Evolutionary conservation across 1,140 invertebrate genomes (phyloP).

Genomic region (Dreissena rostriformis): DNA sequence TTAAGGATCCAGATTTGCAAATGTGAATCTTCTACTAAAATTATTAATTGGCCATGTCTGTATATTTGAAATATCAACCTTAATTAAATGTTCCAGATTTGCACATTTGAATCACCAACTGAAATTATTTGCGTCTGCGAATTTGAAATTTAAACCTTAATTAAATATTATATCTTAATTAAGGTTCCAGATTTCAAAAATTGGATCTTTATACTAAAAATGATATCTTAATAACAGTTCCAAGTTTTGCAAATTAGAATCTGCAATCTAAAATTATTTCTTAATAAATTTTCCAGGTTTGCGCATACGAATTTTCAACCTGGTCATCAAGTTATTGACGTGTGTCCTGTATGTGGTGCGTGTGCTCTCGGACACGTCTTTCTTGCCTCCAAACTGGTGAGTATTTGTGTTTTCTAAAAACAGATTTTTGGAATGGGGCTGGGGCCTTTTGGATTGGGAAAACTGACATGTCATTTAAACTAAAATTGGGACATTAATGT

Average conservation of each 20-base stretch:
- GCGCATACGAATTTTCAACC: conserved; percentile 97
- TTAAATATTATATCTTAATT: conserved; percentile 1
- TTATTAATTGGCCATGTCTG: too few species aligned
- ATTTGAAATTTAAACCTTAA: neutral
- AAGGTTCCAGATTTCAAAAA: neutral
- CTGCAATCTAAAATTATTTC: neutral
- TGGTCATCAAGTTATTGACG: conserved; percentile 97
- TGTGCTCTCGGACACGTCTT: conserved; percentile 89
- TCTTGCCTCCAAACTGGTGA: conserved; percentile 48
- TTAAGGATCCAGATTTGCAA: too few species aligned
- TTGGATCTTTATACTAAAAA: neutral
- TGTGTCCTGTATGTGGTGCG: conserved; percentile 97
- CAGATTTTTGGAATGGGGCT: too few species aligned
- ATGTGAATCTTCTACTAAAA: too few species aligned
- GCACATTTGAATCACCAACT: too few species aligned
- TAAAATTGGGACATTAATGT: too few species aligned
- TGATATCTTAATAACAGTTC: neutral
- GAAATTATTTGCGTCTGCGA: too few species aligned
- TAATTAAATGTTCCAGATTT: too few species aligned
- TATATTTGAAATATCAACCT: too few species aligned
- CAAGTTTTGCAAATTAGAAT: neutral
- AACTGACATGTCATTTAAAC: too few species aligned
- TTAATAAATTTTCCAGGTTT: conserved; percentile 89
- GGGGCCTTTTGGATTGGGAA: too few species aligned
- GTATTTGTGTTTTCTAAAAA: neutral